phyloP scores from a whole-genome alignment of 1,140 invertebrate genomes.

The Bactericera cockerelli region DNA sequence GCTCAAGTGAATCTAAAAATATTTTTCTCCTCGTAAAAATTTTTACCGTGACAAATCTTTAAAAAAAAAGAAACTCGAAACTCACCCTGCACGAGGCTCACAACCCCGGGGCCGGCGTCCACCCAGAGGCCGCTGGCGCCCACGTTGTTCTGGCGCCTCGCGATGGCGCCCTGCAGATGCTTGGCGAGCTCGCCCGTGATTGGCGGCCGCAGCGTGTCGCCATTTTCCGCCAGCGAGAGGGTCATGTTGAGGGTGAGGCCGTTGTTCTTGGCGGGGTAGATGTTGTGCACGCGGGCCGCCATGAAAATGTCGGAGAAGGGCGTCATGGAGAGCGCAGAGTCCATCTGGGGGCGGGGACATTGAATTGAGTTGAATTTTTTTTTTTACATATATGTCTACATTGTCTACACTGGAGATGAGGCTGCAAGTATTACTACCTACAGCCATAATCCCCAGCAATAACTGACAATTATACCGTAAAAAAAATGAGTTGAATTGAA shows the following conservation, averaged over 20 bases:
- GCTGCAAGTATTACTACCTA: too few relatives aligned
- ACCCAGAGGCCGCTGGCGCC: slow-evolving; percentile 71
- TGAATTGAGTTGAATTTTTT: too few relatives aligned
- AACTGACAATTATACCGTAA: too few relatives aligned
- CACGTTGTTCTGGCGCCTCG: slow-evolving; percentile 65
- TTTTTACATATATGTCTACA: too few relatives aligned
- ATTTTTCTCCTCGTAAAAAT: too few relatives aligned
- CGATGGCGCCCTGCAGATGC: slow-evolving; percentile 67
- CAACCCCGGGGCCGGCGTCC: slow-evolving; percentile 54
- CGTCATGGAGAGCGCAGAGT: slow-evolving; percentile 78
- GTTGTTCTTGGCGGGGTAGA: slow-evolving; percentile 41
- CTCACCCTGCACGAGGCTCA: slow-evolving; percentile 47
- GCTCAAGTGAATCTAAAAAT: too few relatives aligned
- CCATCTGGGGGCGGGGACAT: slow-evolving; percentile 44
- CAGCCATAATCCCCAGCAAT: too few relatives aligned
- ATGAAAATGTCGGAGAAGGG: slow-evolving; percentile 73
- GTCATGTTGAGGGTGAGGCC: neutral
- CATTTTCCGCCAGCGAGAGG: slow-evolving; percentile 38
- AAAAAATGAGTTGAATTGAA: too few relatives aligned
- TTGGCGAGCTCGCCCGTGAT: slow-evolving; percentile 60
- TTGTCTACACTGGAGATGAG: too few relatives aligned
- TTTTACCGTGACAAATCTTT: too few relatives aligned
- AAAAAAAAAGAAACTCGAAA: too few relatives aligned
- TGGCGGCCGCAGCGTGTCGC: slow-evolving; percentile 45
- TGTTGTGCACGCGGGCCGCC: slow-evolving; percentile 57